These are phyloP conservation scores for Spodoptera picta DNA, from an alignment of 2,888 invertebrate species.

Conservation along the genomic window DNA sequence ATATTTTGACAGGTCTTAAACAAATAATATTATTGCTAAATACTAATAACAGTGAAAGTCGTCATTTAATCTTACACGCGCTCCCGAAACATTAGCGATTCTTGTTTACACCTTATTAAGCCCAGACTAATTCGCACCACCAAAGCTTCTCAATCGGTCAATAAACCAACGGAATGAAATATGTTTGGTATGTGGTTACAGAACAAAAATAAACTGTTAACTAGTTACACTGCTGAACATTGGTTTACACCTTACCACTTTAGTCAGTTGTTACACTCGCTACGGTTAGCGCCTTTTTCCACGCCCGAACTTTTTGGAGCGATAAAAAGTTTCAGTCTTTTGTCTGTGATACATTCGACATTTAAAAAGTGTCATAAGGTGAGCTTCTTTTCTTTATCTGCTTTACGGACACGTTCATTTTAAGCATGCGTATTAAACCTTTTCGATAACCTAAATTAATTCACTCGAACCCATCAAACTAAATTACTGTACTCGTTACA, in stretches of 20 bases:
- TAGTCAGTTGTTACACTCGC: constrained; percentile 73
- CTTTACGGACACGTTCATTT: constrained; percentile 4
- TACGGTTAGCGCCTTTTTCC: constrained; percentile 72
- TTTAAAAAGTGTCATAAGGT: constrained; percentile 37
- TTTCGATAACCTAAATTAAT: constrained; percentile 29
- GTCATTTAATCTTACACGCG: not conserved
- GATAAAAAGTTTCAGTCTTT: constrained; percentile 34
- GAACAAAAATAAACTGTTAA: constrained; percentile 81
- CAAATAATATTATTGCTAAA: constrained; percentile 1
- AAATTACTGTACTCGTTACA: constrained; percentile 51
- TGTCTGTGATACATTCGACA: constrained; percentile 29
- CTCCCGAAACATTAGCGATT: constrained; percentile 24
- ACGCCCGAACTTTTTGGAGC: constrained; percentile 42
- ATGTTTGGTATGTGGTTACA: constrained; percentile 71
- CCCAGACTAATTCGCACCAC: constrained; percentile 41
- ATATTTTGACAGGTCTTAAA: constrained; percentile 10
- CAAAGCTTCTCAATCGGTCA: constrained; percentile 43
- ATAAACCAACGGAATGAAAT: constrained; percentile 62
- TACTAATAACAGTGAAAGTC: constrained; percentile 19
- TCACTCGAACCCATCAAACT: constrained; percentile 40
- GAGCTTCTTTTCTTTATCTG: constrained; percentile 25
- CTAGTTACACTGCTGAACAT: constrained; percentile 61
- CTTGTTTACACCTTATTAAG: constrained; percentile 51
- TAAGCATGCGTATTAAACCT: not conserved
- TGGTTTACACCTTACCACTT: constrained; percentile 80